Evolutionary conservation across 92 coral and sea anemone genomes (phyloP), one percentile per base, ranked within the genome.

Genomic region (Pocillopora grandis): DNA sequence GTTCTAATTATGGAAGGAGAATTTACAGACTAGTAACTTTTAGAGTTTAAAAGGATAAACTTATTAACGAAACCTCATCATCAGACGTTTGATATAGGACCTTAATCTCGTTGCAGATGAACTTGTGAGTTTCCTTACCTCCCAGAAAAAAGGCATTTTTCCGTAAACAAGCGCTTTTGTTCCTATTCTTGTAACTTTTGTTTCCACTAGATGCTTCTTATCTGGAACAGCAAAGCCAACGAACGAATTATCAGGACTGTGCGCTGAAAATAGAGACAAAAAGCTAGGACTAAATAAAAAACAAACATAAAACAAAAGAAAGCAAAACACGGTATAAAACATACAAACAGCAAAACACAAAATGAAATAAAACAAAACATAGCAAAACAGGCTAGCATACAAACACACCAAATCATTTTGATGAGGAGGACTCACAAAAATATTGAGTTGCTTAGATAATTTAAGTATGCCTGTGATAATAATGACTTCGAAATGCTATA

Each of bases 201-300:
- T 48, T 71, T 61, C 15, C 9, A 35, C 10, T 31, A 35, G 16
- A 8, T 67, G 42, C 21, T 19, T 58, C 33, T 71, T 81, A 69
- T 72, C 60, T 59, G 85, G 85, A 33, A 95, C 95, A 56, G 95
- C 98, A 83, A 96, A 96, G 10, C 98, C 98, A 31, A 94, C 69
- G 66, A 96, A 96, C 20, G 94, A 77, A 69, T 96, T 96, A 72
- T 96, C 98, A 15, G 98, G 98, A 73, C 98, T 94, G 93, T 96
- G 98, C 33, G 98, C 98, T 96, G 85, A 15, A 36, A 70, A 42
- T 42, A 3, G 8, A 42, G 52, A 42, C 52, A 42, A 3, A 42
- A 42, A 42, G 5, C 4, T 42, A 42, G 1, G 52, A 42, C 31
- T 27, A 27, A 27, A 27, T 27, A 23, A 68, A 69, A 8, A 17